phyloP scores from a whole-genome alignment of 2,797 vertebrate species.

The Scarus forsteni region DNA sequence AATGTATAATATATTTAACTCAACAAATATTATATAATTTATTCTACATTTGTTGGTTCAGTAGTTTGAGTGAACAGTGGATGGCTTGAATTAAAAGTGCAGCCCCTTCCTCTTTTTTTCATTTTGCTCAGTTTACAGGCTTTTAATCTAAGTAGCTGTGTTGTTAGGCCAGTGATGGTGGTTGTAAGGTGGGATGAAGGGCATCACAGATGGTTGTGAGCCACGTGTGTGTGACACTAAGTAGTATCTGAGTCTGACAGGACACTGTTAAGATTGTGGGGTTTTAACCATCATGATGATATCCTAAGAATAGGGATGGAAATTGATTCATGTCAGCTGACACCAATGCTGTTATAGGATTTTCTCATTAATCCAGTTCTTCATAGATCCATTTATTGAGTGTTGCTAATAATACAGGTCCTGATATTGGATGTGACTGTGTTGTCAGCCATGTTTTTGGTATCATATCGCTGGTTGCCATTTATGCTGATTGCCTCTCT shows the following conservation, averaged over 20 bases:
- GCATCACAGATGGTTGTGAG: constrained; percentile 68
- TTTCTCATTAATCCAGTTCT: too few species aligned
- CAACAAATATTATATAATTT: too few species aligned
- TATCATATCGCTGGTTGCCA: too few species aligned
- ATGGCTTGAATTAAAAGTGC: too few species aligned
- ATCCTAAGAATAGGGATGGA: neutral
- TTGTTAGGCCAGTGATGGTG: constrained; percentile 9
- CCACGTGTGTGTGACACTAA: constrained; percentile 71
- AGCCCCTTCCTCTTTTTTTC: neutral
- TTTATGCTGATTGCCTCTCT: too few species aligned
- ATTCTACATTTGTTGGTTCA: neutral
- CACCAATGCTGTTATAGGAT: too few species aligned
- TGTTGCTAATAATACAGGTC: too few species aligned
- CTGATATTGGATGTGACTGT: too few species aligned
- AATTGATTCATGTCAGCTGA: neutral
- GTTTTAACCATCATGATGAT: neutral
- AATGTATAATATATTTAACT: too few species aligned
- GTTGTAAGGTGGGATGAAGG: constrained; percentile 13
- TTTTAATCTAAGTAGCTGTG: constrained; percentile 1
- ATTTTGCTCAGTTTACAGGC: neutral
- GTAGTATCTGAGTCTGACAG: constrained; percentile 68
- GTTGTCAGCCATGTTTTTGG: too few species aligned
- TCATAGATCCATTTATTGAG: too few species aligned
- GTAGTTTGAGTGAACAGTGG: neutral
- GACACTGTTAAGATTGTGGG: constrained; percentile 13